Evolutionary conservation across 2,888 invertebrate genomes (phyloP).

Genomic region (Mycogona germanica): DNA sequence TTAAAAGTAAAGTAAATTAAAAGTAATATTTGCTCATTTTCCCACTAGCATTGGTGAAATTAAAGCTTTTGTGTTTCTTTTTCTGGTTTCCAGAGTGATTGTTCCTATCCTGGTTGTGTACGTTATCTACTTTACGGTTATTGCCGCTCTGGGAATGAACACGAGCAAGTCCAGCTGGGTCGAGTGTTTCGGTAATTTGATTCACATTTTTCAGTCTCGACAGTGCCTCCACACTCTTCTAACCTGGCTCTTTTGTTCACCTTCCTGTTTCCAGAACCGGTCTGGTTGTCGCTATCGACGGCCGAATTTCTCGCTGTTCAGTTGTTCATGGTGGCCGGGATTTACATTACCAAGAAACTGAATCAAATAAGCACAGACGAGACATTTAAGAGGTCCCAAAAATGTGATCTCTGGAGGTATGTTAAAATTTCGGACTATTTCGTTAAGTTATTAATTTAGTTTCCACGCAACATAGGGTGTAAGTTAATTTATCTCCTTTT

Average conservation of each 20-base stretch:
- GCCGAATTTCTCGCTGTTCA: constrained; percentile 40
- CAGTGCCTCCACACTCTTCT: not conserved
- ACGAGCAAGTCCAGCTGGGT: constrained; percentile 37
- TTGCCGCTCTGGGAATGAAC: constrained; percentile 38
- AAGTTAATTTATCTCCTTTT: constrained; percentile 11
- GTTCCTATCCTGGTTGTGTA: constrained; percentile 37
- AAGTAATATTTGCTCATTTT: not conserved
- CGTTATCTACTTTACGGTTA: constrained; percentile 38
- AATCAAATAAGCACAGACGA: constrained; percentile 35
- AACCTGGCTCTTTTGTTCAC: not conserved
- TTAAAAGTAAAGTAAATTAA: no score
- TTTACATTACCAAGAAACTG: constrained; percentile 37
- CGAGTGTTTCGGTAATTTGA: constrained; percentile 40
- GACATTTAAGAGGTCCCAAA: constrained; percentile 36
- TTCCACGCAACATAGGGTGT: no score
- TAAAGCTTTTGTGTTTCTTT: not conserved
- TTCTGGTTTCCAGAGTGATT: constrained; percentile 32
- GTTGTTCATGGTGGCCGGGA: constrained; percentile 38
- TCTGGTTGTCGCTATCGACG: constrained; percentile 41
- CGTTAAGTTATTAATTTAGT: no score
- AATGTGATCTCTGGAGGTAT: constrained; percentile 40
- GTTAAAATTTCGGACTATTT: constrained; percentile 7
- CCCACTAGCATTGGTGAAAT: not conserved
- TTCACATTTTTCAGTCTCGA: not conserved
- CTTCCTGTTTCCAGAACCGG: constrained; percentile 35